phyloP scores from a whole-genome alignment of 2,888 invertebrate species.

The Cantharis rufa region DNA sequence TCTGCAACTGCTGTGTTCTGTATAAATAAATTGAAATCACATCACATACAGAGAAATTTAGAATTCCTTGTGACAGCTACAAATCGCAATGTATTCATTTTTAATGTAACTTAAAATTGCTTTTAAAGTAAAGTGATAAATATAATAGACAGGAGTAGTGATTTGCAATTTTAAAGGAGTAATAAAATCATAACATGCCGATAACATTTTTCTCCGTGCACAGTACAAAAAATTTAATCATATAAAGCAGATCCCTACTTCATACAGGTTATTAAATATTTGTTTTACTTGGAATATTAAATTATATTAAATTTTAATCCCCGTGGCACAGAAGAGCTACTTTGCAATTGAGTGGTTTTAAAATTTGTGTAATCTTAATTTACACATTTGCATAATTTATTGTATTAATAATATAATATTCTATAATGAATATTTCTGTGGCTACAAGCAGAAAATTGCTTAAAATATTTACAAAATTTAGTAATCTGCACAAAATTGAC shows the following conservation, averaged over 20 bases:
- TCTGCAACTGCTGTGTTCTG: neutral
- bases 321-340: neutral
- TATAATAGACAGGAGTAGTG: neutral
- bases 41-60: neutral
- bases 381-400: neutral
- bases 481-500: too few species aligned
- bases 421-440: too few species aligned
- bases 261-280: neutral
- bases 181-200: neutral
- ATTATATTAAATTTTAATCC: neutral
- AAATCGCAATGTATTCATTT: neutral
- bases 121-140: neutral
- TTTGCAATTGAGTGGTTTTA: neutral
- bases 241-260: neutral
- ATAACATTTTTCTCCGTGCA: neutral
- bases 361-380: neutral
- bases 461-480: too few species aligned
- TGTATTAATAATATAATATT: too few species aligned
- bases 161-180: neutral
- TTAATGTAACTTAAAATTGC: neutral
- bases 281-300: neutral
- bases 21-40: neutral
- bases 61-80: neutral
- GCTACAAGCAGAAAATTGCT: too few species aligned
- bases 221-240: neutral